Conservation (phyloP, 2,888 invertebrate genomes). For the Lasioglossum villosulum region DNA sequence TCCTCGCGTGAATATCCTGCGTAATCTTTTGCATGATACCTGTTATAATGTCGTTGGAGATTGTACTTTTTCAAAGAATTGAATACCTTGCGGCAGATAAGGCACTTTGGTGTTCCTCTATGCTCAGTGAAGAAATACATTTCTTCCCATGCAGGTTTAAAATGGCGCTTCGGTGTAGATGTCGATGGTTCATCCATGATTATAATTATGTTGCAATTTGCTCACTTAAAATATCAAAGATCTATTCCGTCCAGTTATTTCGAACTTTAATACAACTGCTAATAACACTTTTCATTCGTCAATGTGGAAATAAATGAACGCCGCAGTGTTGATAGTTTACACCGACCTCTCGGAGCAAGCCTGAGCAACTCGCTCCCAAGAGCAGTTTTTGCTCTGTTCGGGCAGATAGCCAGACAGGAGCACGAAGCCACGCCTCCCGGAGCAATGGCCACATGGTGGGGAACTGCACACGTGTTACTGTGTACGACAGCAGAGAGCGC, state of each 20-base stretch:
- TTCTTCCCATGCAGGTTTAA: slow-evolving; percentile 20
- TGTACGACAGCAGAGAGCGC: neutral
- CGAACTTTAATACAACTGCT: neutral
- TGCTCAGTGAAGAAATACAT: slow-evolving; percentile 12
- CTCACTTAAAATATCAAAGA: neutral
- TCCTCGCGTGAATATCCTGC: slow-evolving; percentile 8
- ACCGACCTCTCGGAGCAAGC: slow-evolving; percentile 12
- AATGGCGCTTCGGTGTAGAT: slow-evolving; percentile 15
- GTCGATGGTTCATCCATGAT: neutral
- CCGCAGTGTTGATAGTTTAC: slow-evolving; percentile 2
- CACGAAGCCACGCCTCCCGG: slow-evolving; percentile 15
- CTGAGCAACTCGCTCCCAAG: slow-evolving; percentile 9
- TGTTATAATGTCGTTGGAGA: slow-evolving; percentile 7
- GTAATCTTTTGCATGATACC: slow-evolving; percentile 6
- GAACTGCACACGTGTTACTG: neutral
- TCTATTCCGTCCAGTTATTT: neutral
- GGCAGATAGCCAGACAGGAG: slow-evolving; percentile 18
- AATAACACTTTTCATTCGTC: slow-evolving; percentile 2
- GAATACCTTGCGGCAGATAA: slow-evolving; percentile 7
- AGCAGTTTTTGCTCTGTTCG: slow-evolving; percentile 15
- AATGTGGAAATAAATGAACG: neutral
- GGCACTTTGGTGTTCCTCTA: slow-evolving; percentile 19
- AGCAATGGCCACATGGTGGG: slow-evolving; percentile 12
- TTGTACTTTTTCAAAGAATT: slow-evolving; percentile 13
- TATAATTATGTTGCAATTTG: neutral